Evolutionary conservation across 2,888 invertebrate genomes (phyloP).

Genomic region (Nephrotoma guestfalica): DNA sequence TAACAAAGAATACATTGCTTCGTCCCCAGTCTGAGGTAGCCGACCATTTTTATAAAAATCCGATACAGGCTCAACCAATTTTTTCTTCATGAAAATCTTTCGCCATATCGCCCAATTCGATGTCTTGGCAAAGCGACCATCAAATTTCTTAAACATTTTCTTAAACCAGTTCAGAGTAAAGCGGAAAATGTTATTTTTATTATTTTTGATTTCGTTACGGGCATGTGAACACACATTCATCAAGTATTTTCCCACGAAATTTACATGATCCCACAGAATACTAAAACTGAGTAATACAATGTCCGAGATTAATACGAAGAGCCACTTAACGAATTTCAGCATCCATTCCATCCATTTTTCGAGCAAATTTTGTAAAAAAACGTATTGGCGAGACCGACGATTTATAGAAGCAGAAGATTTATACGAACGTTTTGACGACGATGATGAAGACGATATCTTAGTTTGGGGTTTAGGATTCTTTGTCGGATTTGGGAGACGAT

Average conservation of each 20-base stretch:
- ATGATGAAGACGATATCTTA: neutral
- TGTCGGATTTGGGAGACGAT: neutral
- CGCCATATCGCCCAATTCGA: conserved; percentile 31
- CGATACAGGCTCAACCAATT: conserved; percentile 25
- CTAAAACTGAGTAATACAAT: conserved; percentile 57
- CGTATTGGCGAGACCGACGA: conserved; percentile 35
- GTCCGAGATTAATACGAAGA: conserved; percentile 63
- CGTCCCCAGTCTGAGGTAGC: conserved; percentile 80
- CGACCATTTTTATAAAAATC: conserved; percentile 28
- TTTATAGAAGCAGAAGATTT: conserved; percentile 15
- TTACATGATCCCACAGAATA: conserved; percentile 26
- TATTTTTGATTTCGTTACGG: conserved; percentile 26
- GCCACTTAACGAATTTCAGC: conserved; percentile 55
- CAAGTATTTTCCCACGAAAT: conserved; percentile 7
- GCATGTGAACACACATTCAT: neutral
- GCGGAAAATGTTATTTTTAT: conserved; percentile 19
- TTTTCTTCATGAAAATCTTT: conserved; percentile 30
- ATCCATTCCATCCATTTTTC: conserved; percentile 43
- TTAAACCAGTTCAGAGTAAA: conserved; percentile 28
- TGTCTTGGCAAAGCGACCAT: conserved; percentile 26
- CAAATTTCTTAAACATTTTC: conserved; percentile 25
- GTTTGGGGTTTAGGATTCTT: neutral
- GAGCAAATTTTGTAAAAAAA: conserved; percentile 32
- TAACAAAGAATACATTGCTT: conserved; percentile 84
- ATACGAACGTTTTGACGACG: conserved; percentile 8